These are phyloP conservation scores for Strix aluco DNA, from an alignment of 2,113 vertebrate genomes.

Conservation along the genomic window DNA sequence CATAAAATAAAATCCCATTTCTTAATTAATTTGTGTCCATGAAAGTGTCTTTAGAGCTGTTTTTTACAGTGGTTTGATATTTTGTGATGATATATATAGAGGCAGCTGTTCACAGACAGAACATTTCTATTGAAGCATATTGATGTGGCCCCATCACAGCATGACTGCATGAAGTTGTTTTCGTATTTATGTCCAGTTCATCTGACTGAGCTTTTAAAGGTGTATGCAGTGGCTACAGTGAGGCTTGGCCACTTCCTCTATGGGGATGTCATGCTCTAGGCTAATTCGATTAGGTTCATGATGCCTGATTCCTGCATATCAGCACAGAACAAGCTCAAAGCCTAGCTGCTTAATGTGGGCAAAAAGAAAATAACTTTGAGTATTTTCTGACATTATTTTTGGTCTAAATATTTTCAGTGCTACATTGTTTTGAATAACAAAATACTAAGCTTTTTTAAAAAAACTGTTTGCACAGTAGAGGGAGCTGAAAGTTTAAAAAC, in stretches of 20 bases:
- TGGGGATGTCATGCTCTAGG: background rate
- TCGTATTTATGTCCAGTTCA: background rate
- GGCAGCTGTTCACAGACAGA: background rate
- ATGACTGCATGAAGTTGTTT: background rate
- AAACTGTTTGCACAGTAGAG: background rate
- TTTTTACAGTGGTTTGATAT: background rate
- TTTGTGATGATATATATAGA: background rate
- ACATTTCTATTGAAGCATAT: background rate
- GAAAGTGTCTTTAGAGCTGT: background rate
- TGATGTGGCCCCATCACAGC: background rate
- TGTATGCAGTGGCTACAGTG: background rate
- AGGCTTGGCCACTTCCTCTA: background rate
- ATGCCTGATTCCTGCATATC: background rate
- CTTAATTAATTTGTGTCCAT: background rate
- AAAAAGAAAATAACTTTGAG: background rate
- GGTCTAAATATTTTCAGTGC: background rate
- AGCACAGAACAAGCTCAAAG: background rate
- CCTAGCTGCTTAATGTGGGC: background rate
- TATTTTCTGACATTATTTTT: background rate
- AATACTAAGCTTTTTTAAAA: background rate
- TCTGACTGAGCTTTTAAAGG: background rate
- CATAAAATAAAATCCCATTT: background rate
- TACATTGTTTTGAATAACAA: background rate
- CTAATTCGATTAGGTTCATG: background rate
- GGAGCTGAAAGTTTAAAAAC: background rate